Evolutionary conservation across 2,797 vertebrate genomes (phyloP), one percentile per base, ranked within the genome.

Genomic region (Squalus acanthias): DNA sequence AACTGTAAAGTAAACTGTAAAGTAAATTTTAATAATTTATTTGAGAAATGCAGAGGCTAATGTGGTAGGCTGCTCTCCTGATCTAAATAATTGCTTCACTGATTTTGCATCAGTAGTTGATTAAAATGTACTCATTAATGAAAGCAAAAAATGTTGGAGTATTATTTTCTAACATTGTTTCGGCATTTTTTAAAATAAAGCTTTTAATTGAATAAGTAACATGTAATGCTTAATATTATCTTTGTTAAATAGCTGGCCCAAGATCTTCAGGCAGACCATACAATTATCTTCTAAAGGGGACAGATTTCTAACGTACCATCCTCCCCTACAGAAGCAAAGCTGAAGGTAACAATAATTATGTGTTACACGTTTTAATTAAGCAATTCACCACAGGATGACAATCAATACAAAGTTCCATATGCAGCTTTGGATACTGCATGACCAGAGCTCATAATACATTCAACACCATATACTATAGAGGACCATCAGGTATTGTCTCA

Each of bases 371-470:
- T 95, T 95, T 76, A 33, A 95, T 76, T 53, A 95, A 95, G 50
- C 13, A 74, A 70, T 95, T 95, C 39, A 95, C 72, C 93, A 15
- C 24, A 72, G 46, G 22, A 53, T 72, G 46, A 74, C 33, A 94
- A 67, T 72, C 46, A 74, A 63, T 57, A 63, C 24, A 91, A 63
- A 60, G 33, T 65, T 63, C 65, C 46, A 50, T 50, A 95, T 60
- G 70, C 46, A 76, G 69, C 13, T 72, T 95, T 65, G 50, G 24
- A n/a, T 5, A 95, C 50, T 74, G 70, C 26, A 33, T 12, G 20
- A 53, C 13, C 70, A 95, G 50, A 95, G 13, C 94, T 33, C 22
- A 95, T 74, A 76, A 57, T 76, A 95, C 69, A 95, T 95, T 76
- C 50, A 95, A 95, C 94, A 95, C 10, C 39, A 57, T 57, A 74